Evolutionary conservation across 2,113 vertebrate genomes (phyloP).

Genomic region (Larimichthys polyactis): DNA sequence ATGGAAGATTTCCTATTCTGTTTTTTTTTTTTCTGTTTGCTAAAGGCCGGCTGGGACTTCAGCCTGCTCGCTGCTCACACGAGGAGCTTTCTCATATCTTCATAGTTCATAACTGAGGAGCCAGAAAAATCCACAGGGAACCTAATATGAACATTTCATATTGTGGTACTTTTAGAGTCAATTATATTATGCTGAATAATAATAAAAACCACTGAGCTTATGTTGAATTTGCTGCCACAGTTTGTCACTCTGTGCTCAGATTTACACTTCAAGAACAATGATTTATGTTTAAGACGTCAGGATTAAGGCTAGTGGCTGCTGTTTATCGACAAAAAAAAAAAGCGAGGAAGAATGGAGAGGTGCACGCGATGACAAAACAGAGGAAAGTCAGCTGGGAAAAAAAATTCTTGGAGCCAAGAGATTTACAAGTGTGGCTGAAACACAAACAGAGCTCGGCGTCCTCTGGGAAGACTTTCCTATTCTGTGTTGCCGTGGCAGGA

Average conservation of each 20-base stretch:
- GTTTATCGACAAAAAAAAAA: background rate
- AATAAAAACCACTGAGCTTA: background rate
- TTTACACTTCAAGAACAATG: background rate
- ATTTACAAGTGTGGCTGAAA: background rate
- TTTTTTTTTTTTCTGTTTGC: conserved; percentile 5
- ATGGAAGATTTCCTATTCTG: conserved; percentile 12
- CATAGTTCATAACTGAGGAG: background rate
- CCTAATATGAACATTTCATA: background rate
- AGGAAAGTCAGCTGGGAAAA: background rate
- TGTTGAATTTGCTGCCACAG: background rate
- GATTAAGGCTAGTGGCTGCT: background rate
- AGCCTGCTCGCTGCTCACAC: conserved; percentile 35
- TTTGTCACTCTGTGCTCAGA: background rate
- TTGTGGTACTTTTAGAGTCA: background rate
- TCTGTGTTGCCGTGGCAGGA: background rate
- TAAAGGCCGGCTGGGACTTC: conserved; percentile 10
- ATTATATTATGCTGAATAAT: background rate
- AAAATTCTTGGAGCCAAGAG: background rate
- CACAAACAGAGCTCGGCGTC: background rate
- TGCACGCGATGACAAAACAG: no score
- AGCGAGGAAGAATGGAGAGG: background rate
- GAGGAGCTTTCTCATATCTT: background rate
- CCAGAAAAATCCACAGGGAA: background rate
- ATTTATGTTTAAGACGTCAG: background rate
- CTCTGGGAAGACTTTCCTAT: background rate